Evolutionary conservation across 2,113 vertebrate genomes (phyloP), one percentile per base, ranked within the genome.

Genomic region (Ploceus nigricollis): DNA sequence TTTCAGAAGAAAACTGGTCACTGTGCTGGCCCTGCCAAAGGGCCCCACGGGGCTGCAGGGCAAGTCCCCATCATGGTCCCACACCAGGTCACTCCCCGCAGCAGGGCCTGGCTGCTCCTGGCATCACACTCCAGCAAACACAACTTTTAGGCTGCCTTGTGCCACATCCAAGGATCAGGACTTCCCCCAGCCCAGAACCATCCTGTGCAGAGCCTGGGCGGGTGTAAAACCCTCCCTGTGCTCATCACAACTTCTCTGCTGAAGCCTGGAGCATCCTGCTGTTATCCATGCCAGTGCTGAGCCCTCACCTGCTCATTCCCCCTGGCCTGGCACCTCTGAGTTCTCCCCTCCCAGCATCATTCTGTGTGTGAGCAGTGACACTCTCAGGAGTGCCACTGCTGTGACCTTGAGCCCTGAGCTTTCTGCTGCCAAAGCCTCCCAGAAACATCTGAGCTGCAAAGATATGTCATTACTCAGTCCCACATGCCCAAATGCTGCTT

Each of bases 211-310:
- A 58, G 47, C 79, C 56, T 3, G 20, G 24, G 47, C 56, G 82
- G 65, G 39, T 1, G 21, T 9, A 37, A 82, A 28, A 33, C 42
- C 35, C 40, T 45, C 6, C 0, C 7, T 20, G n/a, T 22, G 68
- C 1, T 53, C 16, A 18, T n/a, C 81, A 65, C 63, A 69, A 10
- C 35, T 28, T 20, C 50, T 30, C 69, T 66, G 65, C 47, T 71
- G 75, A 48, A 79, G 27, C 27, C 80, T 8, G 8, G 50, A 48
- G 77, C 51, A 48, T 48, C 37, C 80, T 80, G 71, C 53, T 58
- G 31, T 48, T 28, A 50, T 51, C 80, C 18, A 45, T 4, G 30
- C 15, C 2, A 0, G 42, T 1, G 5, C 0, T 22, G 58, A 54
- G 60, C 31, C 68, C 64, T 80, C 75, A 13, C 4, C 68, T 76